Conservation (phyloP, 2,888 invertebrate species). For the Gibbula magus region DNA sequence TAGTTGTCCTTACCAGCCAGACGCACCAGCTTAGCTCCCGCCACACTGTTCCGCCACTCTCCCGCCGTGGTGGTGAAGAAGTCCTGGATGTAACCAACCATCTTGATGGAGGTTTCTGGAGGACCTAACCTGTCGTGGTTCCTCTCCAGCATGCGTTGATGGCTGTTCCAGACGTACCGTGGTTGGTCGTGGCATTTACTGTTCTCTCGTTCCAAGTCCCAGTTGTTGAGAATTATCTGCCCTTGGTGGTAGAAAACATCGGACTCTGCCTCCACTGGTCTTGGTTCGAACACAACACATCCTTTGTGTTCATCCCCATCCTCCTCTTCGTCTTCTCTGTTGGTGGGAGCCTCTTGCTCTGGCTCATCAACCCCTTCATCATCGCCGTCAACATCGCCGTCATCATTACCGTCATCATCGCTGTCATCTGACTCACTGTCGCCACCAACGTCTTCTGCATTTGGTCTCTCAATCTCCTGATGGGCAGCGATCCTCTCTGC, state of each 20-base stretch:
- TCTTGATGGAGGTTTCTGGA: neutral
- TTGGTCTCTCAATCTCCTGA: neutral
- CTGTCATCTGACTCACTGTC: neutral
- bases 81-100: neutral
- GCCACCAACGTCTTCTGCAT: constrained; percentile 10
- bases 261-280: neutral
- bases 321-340: neutral
- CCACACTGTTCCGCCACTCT: neutral
- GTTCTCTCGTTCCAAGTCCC: neutral
- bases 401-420: neutral
- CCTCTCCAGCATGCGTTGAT: neutral
- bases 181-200: neutral
- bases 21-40: neutral
- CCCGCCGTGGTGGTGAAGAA: neutral
- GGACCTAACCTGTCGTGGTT: neutral
- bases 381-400: neutral
- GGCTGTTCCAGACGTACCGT: neutral
- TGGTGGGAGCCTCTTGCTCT: neutral
- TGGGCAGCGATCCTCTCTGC: neutral
- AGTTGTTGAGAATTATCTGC: neutral
- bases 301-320: constrained; percentile 7
- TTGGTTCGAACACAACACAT: neutral
- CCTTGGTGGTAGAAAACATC: neutral
- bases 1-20: neutral
- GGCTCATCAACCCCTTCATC: neutral